Evolutionary conservation across 2,888 invertebrate genomes (phyloP), one percentile per base, ranked within the genome.

Genomic region (Drosophila algonquin): DNA sequence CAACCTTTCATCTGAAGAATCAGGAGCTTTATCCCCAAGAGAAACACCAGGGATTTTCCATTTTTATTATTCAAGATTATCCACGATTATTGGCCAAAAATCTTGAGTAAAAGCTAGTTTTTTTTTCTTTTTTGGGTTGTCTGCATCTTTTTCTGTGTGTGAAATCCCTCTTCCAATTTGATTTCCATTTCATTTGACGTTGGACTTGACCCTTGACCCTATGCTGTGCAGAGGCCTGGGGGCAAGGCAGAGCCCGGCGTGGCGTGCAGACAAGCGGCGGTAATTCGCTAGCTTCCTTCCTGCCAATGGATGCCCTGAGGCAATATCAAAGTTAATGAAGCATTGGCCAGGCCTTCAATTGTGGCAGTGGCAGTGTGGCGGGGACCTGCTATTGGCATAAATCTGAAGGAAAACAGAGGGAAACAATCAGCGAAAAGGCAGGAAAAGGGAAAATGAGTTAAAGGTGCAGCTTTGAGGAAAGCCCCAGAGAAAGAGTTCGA

Each of bases 231-330:
- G n/a, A 12, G 32, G 47, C 47, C n/a, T 14, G 44, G 46, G 55
- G 52, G 50, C 50, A 16, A 40, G 62, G 76, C 69, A 75, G 46
- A 27, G 45, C 64, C 46, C 56, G 45, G 46, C 46, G 54, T 58
- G 45, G 46, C 56, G 75, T 63, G 72, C 78, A 63, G 72, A 87
- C 76, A 87, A 87, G 79, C 76, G 73, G 79, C 79, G 79, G 75
- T 85, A 87, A 85, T 87, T 81, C 73, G 71, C 59, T 72, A 75
- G 67, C 81, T 73, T 61, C 40, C 40, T 40, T 35, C 50, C 68
- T 47, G 21, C 30, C 14, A n/a, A n/a, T 16, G 52, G 58, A 52
- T 35, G 24, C 44, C 76, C 63, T 18, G 40, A 32, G 72, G 85
- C 77, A 16, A 67, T 27, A 80, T 63, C 45, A 53, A 9, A 59